Evolutionary conservation across 2,113 vertebrate species (phyloP).

Genomic region (Scomber japonicus): DNA sequence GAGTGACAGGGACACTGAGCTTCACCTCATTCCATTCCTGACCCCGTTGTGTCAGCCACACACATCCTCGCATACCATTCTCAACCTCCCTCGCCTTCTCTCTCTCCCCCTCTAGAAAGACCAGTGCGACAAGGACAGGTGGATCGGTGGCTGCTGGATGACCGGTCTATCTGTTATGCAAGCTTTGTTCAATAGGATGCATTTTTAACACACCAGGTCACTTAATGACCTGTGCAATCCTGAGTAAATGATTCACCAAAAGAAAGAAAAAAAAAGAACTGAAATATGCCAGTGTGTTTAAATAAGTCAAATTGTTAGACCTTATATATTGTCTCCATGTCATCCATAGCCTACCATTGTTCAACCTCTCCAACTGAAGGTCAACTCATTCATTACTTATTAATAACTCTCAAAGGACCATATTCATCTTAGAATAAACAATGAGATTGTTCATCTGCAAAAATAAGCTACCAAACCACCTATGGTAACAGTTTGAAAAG

Average conservation of each 20-base stretch:
- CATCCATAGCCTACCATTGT: constrained; percentile 14
- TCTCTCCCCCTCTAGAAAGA: constrained; percentile 36
- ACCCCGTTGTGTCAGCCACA: constrained; percentile 68
- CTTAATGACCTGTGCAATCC: neutral
- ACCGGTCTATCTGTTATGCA: constrained; percentile 12
- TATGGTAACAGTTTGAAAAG: neutral
- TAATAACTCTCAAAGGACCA: constrained; percentile 28
- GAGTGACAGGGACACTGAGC: constrained; percentile 58
- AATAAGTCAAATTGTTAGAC: neutral
- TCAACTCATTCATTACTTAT: constrained; percentile 33
- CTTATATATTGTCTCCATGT: neutral
- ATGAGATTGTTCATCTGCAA: neutral
- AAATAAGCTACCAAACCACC: neutral
- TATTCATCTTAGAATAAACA: neutral
- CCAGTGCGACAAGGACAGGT: constrained; percentile 70
- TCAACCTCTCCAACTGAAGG: constrained; percentile 19
- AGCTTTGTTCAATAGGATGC: neutral
- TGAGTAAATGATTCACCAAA: constrained; percentile 1
- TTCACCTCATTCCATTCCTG: constrained; percentile 76
- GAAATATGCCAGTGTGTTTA: neutral
- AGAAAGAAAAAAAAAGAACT: neutral
- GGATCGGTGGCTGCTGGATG: constrained; percentile 45
- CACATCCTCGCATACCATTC: constrained; percentile 74
- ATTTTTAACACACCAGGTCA: constrained; percentile 12
- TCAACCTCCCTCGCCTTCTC: constrained; percentile 59